A percentile compares a stretch with the other conserved stretches of the same genome.
Conservation (phyloP, 2,888 invertebrate species). For the Coremacera marginata region DNA sequence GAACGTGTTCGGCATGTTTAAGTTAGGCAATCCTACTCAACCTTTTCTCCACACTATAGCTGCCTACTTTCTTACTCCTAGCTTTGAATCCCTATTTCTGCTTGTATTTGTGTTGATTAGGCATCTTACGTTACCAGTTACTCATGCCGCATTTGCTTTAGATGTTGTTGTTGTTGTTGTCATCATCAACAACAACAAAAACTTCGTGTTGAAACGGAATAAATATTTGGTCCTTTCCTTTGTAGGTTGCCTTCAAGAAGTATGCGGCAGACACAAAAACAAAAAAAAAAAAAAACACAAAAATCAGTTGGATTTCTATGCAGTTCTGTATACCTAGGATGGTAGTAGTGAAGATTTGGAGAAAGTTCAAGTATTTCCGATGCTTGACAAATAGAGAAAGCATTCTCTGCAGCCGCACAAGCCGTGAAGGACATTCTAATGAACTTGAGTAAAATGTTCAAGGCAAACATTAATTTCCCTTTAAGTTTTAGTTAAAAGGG, state of each 20-base stretch:
- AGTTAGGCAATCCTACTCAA: constrained; percentile 48
- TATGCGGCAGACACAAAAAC: background rate
- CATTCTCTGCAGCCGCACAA: constrained; percentile 13
- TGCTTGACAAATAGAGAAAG: constrained; percentile 31
- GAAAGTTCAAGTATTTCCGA: background rate
- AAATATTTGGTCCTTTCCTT: constrained; percentile 19
- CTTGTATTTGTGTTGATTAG: constrained; percentile 34
- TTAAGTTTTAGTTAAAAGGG: too few species aligned
- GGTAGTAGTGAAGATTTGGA: background rate
- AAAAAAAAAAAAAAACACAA: background rate
- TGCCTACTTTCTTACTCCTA: background rate
- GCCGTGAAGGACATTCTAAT: constrained; percentile 15
- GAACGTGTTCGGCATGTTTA: constrained; percentile 65
- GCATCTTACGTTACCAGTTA: constrained; percentile 10
- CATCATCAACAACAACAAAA: background rate
- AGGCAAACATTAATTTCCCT: too few species aligned
- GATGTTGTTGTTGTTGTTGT: constrained; percentile 20
- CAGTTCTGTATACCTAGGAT: background rate
- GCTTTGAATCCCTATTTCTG: background rate
- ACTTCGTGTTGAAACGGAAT: constrained; percentile 15
- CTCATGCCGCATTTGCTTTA: background rate
- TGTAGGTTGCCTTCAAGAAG: constrained; percentile 1
- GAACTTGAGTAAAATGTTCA: too few species aligned
- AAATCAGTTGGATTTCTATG: background rate
- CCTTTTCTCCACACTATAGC: background rate